Conservation (phyloP, 2,797 vertebrate species). For the Phoeniculus purpureus region DNA sequence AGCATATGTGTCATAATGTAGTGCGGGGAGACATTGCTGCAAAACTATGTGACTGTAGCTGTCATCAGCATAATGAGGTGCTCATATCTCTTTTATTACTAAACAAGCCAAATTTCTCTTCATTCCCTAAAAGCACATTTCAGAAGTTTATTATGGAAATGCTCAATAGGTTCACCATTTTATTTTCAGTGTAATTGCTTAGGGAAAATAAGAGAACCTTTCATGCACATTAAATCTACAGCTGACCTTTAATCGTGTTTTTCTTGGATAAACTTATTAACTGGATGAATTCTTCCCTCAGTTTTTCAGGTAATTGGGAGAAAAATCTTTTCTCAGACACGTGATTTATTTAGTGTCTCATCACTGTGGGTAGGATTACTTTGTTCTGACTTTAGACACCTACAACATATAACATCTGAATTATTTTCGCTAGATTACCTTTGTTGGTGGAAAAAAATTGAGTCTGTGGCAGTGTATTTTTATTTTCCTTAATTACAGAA, state of each 20-base stretch:
- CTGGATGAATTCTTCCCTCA: background rate
- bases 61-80: background rate
- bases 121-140: background rate
- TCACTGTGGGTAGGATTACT: background rate
- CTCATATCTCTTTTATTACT: background rate
- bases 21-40: background rate
- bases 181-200: background rate
- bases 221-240: background rate
- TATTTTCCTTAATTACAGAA: background rate
- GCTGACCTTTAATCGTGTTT: background rate
- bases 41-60: background rate
- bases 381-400: background rate
- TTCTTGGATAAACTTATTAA: background rate
- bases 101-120: background rate
- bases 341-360: background rate
- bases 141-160: background rate
- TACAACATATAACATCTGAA: background rate
- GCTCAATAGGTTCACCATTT: background rate
- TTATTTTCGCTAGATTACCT: background rate
- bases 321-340: background rate
- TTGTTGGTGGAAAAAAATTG: background rate
- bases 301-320: background rate
- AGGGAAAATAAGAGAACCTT: background rate
- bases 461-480: background rate
- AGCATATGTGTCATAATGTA: background rate